Evolutionary conservation across 2,888 invertebrate genomes (phyloP), one percentile per base, ranked within the genome.

Genomic region (Microchrysa polita): DNA sequence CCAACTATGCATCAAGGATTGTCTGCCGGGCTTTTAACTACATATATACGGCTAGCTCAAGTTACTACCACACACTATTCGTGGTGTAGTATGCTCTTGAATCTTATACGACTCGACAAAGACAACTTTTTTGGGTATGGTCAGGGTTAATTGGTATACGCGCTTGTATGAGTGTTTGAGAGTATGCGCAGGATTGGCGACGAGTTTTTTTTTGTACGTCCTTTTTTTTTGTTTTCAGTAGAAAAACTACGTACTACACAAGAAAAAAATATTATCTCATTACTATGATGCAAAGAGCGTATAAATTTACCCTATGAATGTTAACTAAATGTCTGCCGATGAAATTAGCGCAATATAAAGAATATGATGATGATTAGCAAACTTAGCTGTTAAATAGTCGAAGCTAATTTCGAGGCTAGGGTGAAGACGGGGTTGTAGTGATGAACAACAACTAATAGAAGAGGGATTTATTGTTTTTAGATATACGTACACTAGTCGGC

Each of bases 71-170:
- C 48, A 48, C 48, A 65, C 65, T 65, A 48, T 65, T 44, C 18
- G 18, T 20, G 5, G 55, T 55, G 34, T 40, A 10, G 40, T 69
- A 69, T 57, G 55, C 42, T 69, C 69, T 69, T 57, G 69, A 69
- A 69, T 52, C 59, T 59, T 27, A 16, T 20, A 40, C 40, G 42
- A 20, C 22, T 10, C 69, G 9, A 52, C 22, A 55, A 55, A n/a
- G 34, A 67, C 76, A 72, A 72, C 42, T 63, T 69, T 67, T 69
- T 69, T 69, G 69, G 69, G 69, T 69, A 69, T 69, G 69, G 69
- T 69, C 69, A 69, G 69, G 69, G 69, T 55, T 74, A 74, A 63
- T 63, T 65, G 61, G 55, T 59, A 60, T 23, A n/a, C 4, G 48
- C 1, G 48, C 1, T 20, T 52, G 63, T 69, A 40, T 69, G 16